These are phyloP conservation scores for Zingel zingel DNA, from an alignment of 2,113 vertebrate genomes.

Conservation along the genomic window DNA sequence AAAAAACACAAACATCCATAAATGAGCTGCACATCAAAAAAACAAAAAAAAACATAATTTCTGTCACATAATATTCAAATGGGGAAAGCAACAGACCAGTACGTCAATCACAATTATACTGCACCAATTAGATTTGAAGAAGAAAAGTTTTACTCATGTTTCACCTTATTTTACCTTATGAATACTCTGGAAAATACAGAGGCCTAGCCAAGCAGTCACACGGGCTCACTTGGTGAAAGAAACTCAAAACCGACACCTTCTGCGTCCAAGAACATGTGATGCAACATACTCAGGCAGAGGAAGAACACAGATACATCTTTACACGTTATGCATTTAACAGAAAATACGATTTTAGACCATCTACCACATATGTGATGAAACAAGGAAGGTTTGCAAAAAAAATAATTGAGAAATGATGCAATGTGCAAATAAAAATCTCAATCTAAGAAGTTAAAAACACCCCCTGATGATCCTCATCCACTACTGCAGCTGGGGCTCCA, in stretches of 20 bases:
- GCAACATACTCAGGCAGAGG: conserved; percentile 49
- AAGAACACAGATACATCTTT: conserved; percentile 32
- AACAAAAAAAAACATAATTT: background rate
- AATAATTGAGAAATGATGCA: background rate
- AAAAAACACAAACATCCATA: conserved; percentile 17
- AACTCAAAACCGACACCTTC: conserved; percentile 86
- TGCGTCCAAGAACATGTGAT: conserved; percentile 83
- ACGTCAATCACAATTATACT: background rate
- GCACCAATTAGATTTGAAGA: background rate
- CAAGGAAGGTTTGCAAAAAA: background rate
- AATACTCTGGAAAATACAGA: conserved; percentile 69
- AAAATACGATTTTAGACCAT: background rate
- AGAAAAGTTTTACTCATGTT: conserved; percentile 35
- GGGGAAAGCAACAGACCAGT: background rate
- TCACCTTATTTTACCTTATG: conserved; percentile 79
- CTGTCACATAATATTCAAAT: background rate
- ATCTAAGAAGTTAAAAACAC: conserved; percentile 17
- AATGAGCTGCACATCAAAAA: background rate
- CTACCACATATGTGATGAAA: background rate
- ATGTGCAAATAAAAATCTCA: conserved; percentile 21
- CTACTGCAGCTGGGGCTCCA: background rate
- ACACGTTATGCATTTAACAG: background rate
- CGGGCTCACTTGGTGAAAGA: conserved; percentile 80
- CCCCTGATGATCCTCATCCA: conserved; percentile 8
- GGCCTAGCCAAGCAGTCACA: conserved; percentile 75